A percentile compares a stretch with the other conserved stretches of the same genome.
Conservation (phyloP, 2,888 invertebrate genomes). For the Erynnis tages region DNA sequence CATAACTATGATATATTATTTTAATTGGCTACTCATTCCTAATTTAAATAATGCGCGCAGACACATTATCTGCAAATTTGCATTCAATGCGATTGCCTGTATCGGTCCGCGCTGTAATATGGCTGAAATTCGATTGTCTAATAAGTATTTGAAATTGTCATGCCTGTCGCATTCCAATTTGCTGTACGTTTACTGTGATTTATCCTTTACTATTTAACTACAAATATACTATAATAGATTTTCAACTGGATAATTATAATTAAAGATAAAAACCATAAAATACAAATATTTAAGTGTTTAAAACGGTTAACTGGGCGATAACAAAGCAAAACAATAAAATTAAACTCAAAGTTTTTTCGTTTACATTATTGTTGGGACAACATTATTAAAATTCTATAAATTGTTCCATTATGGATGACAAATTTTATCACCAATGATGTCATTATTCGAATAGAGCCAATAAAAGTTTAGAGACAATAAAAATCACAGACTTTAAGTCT, state of each 20-base stretch:
- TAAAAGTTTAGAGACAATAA: conserved; percentile 1
- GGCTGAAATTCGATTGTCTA: conserved; percentile 11
- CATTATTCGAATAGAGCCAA: neutral
- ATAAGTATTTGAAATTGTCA: neutral
- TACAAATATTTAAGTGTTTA: too few relatives aligned
- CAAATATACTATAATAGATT: too few relatives aligned
- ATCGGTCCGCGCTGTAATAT: neutral
- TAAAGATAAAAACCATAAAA: too few relatives aligned
- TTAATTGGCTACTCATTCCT: conserved; percentile 6
- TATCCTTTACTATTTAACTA: too few relatives aligned
- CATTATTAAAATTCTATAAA: neutral
- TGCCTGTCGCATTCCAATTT: conserved; percentile 4
- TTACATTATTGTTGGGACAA: too few relatives aligned
- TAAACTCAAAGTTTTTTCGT: too few relatives aligned
- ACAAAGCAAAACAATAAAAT: too few relatives aligned
- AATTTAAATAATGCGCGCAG: conserved; percentile 13
- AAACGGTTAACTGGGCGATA: too few relatives aligned
- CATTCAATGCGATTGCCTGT: conserved; percentile 11
- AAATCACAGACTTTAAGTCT: neutral
- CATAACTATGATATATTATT: neutral
- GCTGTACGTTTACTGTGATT: neutral
- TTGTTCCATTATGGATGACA: neutral
- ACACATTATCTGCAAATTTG: conserved; percentile 9
- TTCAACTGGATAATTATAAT: too few relatives aligned
- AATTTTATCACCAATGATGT: conserved; percentile 11